A percentile compares a stretch with the other conserved stretches of the same genome.
Conservation (phyloP, 2,113 vertebrate species). For the Dasyprocta punctata region DNA sequence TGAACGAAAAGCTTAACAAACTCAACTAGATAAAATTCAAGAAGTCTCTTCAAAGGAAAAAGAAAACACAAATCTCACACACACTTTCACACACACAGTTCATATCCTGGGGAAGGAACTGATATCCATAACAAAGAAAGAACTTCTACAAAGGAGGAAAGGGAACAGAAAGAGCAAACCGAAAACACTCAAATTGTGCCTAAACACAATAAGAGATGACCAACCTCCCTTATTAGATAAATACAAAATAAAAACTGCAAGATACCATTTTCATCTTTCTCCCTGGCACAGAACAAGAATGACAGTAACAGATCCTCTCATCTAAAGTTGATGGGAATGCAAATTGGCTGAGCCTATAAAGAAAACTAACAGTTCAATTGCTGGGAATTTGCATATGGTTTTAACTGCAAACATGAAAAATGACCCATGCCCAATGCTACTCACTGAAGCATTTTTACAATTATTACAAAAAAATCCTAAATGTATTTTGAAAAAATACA, state of each 20-base stretch:
- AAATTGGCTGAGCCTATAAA: not conserved
- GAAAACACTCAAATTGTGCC: not conserved
- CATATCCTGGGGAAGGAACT: not conserved
- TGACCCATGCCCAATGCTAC: not conserved
- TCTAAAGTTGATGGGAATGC: not conserved
- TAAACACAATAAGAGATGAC: slow-evolving; percentile 4
- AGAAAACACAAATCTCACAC: not conserved
- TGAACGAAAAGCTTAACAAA: slow-evolving; percentile 13
- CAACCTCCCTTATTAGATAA: not conserved
- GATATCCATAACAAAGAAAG: not conserved
- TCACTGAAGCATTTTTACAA: not conserved
- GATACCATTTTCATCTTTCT: not conserved
- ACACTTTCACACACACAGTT: not conserved
- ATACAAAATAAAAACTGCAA: not conserved
- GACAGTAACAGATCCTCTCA: not conserved
- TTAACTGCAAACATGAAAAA: not conserved
- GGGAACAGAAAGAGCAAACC: not conserved
- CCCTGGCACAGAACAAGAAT: not conserved
- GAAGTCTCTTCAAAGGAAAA: not conserved
- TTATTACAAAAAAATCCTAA: not conserved
- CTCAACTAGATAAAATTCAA: not conserved
- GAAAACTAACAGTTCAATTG: not conserved
- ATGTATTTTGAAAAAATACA: not conserved
- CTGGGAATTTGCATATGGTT: not conserved
- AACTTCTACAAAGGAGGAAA: not conserved